Evolutionary conservation across 2,113 vertebrate species (phyloP), one percentile per base, ranked within the genome.

Genomic region (Oreotrochilus melanogaster): DNA sequence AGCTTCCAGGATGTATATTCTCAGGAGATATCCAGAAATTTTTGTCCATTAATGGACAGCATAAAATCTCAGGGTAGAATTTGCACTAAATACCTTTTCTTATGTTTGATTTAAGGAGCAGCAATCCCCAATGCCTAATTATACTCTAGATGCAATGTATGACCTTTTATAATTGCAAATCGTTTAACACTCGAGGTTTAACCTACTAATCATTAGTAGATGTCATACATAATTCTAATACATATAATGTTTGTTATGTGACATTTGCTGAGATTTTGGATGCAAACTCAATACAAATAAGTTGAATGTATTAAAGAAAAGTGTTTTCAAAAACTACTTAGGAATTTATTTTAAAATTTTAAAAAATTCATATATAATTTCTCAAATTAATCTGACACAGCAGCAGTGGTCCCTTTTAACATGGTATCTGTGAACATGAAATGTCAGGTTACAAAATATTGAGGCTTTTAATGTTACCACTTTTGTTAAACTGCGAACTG

Each of bases 111-210:
- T 91, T 70, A 62, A 95, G 28, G 43, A 86, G 43, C 5, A 9
- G 14, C 4, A 92, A 69, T 92, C 78, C 69, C 71, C 88, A 92
- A 93, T 67, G 88, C 43, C 74, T 88, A 86, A 93, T 94, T 92
- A 91, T 85, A 33, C 53, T 82, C 9, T 37, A 86, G 53, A 91
- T 92, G 42, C 50, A 79, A 58, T 85, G 45, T 86, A 62, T 88
- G 74, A 94, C 74, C 66, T 95, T 83, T 89, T 88, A 88, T 83
- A 92, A 93, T 74, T 96, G 39, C 60, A 93, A 87, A 86, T 93
- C 31, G 70, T 79, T 81, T 86, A 88, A 56, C 54, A 78, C 54
- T 79, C 79, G 62, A 75, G 16, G 30, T 94, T 82, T 91, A 73
- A 78, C 47, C n/a, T 75, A 65, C 48, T 67, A 73, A 86, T 84